These are phyloP conservation scores for Drosophila mimetica DNA, from an alignment of 2,888 invertebrate species.

Conservation along the genomic window DNA sequence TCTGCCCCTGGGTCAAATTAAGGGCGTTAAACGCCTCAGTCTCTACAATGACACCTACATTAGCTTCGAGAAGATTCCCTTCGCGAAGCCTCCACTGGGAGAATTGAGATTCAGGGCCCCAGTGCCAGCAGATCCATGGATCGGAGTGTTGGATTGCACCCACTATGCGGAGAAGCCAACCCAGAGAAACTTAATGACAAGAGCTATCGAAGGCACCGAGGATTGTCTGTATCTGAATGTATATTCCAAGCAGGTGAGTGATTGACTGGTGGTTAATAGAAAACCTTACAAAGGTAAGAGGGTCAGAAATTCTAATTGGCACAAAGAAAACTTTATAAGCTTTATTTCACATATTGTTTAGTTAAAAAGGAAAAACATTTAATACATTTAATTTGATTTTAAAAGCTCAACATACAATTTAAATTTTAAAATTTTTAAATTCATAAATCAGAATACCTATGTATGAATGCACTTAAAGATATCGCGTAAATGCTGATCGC, in stretches of 20 bases:
- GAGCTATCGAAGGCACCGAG: conserved; percentile 83
- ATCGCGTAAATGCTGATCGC: background rate
- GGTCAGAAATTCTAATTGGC: background rate
- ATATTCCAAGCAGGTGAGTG: conserved; percentile 78
- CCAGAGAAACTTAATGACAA: conserved; percentile 73
- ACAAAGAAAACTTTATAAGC: no score
- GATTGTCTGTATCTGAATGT: conserved; percentile 86
- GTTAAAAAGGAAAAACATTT: no score
- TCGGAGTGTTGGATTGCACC: conserved; percentile 82
- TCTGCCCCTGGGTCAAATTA: conserved; percentile 62
- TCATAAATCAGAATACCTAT: background rate
- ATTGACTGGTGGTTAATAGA: background rate
- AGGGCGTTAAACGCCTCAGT: conserved; percentile 50
- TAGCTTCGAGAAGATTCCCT: conserved; percentile 79
- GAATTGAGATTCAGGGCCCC: conserved; percentile 83
- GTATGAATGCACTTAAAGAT: background rate
- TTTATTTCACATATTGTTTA: no score
- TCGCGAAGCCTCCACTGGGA: conserved; percentile 78
- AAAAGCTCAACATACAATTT: no score
- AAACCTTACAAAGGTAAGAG: no score
- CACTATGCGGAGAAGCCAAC: conserved; percentile 74
- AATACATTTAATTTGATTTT: no score
- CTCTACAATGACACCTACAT: conserved; percentile 69
- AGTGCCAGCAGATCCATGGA: conserved; percentile 82
- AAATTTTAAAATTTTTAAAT: no score